Percentiles rank a stretch among this genome's conserved stretches.
Evolutionary conservation across 1,140 invertebrate genomes (phyloP).

Genomic region (Brachionus asplanchnoidis): DNA sequence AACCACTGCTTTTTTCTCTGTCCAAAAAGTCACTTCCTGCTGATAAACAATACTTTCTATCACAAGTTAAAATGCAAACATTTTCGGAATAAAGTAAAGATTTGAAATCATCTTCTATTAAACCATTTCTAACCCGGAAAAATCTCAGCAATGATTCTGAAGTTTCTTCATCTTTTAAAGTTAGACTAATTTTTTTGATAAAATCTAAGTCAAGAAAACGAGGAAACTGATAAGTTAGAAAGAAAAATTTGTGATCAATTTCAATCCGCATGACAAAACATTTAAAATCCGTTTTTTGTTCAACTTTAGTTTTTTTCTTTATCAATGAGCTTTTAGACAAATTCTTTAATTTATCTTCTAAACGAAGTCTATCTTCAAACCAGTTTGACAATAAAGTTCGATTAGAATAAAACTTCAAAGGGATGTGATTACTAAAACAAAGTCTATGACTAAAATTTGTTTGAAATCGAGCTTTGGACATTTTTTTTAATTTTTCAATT

Average conservation of each 20-base stretch:
- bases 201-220: not conserved
- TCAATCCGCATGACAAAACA: not conserved
- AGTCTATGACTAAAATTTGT: not conserved
- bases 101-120: not conserved
- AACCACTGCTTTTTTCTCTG: not conserved
- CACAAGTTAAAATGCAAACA: not conserved
- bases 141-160: not conserved
- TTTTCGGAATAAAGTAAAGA: not conserved
- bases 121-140: not conserved
- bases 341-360: not conserved
- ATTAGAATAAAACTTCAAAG: not conserved
- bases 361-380: not conserved
- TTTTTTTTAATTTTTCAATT: not conserved
- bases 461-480: not conserved
- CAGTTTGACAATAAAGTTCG: not conserved
- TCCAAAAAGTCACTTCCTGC: not conserved
- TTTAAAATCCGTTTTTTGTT: not conserved
- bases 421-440: not conserved
- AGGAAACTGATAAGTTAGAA: not conserved
- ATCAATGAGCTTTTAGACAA: not conserved
- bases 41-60: not conserved
- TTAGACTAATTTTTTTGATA: not conserved
- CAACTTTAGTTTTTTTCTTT: not conserved
- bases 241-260: not conserved
- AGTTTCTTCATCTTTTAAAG: not conserved